A percentile compares a stretch with the other conserved stretches of the same genome.
phyloP scores from a whole-genome alignment of 2,797 vertebrate genomes.

The Gymnocypris eckloni region DNA sequence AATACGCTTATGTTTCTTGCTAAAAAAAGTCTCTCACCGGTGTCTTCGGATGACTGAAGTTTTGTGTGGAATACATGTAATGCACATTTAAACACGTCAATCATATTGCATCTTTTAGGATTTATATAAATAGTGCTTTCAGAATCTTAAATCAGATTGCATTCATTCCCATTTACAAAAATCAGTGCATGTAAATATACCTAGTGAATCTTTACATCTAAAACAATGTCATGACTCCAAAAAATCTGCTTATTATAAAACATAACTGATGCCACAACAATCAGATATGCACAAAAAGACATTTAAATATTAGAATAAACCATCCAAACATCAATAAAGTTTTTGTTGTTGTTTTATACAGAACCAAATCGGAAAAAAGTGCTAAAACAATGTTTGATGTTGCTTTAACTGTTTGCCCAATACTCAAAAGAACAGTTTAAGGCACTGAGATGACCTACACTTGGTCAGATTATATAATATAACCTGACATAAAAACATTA shows the following conservation, averaged over 20 bases:
- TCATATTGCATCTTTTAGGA: background rate
- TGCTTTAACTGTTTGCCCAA: background rate
- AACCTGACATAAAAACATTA: background rate
- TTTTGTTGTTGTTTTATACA: background rate
- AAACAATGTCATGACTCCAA: background rate
- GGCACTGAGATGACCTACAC: background rate
- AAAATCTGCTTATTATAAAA: background rate
- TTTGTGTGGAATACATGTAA: background rate
- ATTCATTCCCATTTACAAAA: background rate
- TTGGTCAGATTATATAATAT: background rate
- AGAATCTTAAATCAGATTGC: background rate
- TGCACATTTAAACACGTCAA: background rate
- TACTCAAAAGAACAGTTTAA: constrained; percentile 1
- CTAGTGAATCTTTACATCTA: background rate
- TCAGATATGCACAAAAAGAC: background rate
- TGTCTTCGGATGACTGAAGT: background rate
- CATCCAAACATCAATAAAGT: background rate
- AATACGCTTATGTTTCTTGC: background rate
- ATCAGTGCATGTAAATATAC: background rate
- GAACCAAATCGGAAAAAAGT: background rate
- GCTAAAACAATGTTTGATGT: background rate
- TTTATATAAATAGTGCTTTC: background rate
- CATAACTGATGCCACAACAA: background rate
- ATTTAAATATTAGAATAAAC: background rate
- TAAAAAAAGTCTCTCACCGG: background rate